Evolutionary conservation across 2,113 vertebrate species (phyloP).

Genomic region (Onychostruthus taczanowskii): DNA sequence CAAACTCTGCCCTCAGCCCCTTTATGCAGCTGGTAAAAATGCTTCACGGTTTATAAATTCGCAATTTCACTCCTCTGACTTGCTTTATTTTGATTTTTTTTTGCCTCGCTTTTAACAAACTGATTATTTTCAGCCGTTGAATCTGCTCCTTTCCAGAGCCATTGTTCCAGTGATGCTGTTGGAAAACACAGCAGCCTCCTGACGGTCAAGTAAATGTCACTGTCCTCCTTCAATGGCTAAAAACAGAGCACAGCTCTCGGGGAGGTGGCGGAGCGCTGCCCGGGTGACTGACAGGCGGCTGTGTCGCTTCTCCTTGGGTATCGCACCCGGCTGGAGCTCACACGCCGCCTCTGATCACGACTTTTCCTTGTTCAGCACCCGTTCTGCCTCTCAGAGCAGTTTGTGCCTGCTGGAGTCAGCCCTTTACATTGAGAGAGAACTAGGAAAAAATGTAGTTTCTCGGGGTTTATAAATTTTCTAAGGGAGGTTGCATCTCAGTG

Average conservation of each 20-base stretch:
- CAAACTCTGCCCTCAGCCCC: neutral
- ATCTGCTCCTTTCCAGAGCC: neutral
- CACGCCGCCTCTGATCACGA: neutral
- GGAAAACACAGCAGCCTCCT: neutral
- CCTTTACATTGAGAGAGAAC: neutral
- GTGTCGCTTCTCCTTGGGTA: neutral
- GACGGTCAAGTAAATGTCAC: slow-evolving; percentile 59
- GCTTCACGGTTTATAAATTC: neutral
- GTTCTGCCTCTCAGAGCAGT: neutral
- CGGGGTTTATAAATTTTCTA: neutral
- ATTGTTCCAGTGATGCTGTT: neutral
- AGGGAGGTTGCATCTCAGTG: neutral
- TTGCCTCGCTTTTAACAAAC: neutral
- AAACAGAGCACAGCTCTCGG: neutral
- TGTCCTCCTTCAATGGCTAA: slow-evolving; percentile 33
- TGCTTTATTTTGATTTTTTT: neutral
- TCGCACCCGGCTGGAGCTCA: neutral
- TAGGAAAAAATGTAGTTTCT: accelerated
- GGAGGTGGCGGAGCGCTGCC: neutral
- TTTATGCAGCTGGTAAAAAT: neutral
- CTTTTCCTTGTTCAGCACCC: neutral
- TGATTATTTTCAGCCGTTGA: neutral
- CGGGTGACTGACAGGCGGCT: slow-evolving; percentile 50
- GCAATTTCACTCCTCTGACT: no score
- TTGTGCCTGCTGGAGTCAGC: neutral